Conservation (phyloP, 2,888 invertebrate genomes). For the Leucoptera coffeella region DNA sequence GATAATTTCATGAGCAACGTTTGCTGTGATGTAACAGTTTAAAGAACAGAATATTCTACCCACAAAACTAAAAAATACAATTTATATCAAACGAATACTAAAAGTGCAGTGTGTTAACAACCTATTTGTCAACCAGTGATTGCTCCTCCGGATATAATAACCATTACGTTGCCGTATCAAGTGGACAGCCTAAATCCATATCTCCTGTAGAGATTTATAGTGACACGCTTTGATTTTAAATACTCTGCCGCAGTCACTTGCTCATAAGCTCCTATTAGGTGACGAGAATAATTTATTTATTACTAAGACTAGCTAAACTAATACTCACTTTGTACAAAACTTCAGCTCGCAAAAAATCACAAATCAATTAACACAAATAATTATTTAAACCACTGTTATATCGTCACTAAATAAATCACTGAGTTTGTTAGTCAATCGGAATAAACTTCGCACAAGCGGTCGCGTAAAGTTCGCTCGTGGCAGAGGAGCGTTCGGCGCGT, state of each 20-base stretch:
- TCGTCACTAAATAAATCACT: no score
- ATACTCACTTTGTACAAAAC: conserved; percentile 28
- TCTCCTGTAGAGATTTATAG: conserved; percentile 35
- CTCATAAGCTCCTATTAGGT: no score
- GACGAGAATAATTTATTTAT: no score
- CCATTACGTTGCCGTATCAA: conserved; percentile 33
- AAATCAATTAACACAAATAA: no score
- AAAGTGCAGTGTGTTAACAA: no score
- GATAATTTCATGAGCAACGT: not conserved
- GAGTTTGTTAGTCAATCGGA: conserved; percentile 2
- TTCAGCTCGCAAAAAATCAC: not conserved
- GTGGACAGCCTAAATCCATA: conserved; percentile 34
- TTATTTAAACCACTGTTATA: no score
- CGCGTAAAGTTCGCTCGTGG: not conserved
- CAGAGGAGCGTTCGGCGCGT: conserved; percentile 21
- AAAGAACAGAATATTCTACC: no score
- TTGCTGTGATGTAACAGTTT: no score
- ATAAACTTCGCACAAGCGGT: conserved; percentile 2
- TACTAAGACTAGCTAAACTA: no score
- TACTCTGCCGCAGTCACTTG: conserved; percentile 18
- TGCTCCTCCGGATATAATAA: conserved; percentile 27
- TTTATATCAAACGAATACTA: no score
- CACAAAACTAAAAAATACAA: no score
- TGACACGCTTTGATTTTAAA: conserved; percentile 37
- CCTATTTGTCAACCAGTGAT: no score